These are phyloP conservation scores for Noctuana brunneofusca DNA, from an alignment of 2,888 invertebrate species.

Conservation along the genomic window DNA sequence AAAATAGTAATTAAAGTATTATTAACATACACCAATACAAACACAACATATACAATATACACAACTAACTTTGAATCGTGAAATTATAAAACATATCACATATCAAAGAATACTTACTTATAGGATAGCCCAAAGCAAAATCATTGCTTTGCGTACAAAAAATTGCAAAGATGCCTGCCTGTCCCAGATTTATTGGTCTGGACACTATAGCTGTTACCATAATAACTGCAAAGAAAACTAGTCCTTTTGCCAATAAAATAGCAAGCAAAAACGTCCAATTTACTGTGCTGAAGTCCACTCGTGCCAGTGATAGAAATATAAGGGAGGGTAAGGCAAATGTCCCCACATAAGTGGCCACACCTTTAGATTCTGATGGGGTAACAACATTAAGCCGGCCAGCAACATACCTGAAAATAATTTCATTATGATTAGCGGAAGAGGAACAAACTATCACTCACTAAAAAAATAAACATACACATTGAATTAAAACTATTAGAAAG, in stretches of 20 bases:
- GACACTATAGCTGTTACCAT: conserved; percentile 89
- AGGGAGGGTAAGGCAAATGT: conserved; percentile 96
- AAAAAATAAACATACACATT: no score
- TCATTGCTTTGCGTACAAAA: conserved; percentile 99
- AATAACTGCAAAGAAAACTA: conserved; percentile 92
- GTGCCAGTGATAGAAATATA: conserved; percentile 94
- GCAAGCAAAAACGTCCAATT: conserved; percentile 96
- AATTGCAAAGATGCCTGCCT: conserved; percentile 95
- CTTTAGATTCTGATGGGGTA: conserved; percentile 92
- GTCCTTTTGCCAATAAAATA: conserved; percentile 91
- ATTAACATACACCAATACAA: not conserved
- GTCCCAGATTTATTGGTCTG: conserved; percentile 91
- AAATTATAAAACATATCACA: no score
- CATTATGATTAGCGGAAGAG: not conserved
- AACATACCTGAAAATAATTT: conserved; percentile 84
- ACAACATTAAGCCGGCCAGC: conserved; percentile 93
- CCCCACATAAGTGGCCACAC: conserved; percentile 95
- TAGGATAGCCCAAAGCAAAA: conserved; percentile 97
- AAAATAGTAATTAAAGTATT: conserved; percentile 43
- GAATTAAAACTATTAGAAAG: no score
- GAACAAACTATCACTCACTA: not conserved
- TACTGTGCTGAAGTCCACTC: conserved; percentile 90
- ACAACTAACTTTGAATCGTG: no score
- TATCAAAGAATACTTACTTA: conserved; percentile 84
- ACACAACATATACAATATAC: no score